phyloP scores from a whole-genome alignment of 2,113 vertebrate species.

The Oriolus oriolus region DNA sequence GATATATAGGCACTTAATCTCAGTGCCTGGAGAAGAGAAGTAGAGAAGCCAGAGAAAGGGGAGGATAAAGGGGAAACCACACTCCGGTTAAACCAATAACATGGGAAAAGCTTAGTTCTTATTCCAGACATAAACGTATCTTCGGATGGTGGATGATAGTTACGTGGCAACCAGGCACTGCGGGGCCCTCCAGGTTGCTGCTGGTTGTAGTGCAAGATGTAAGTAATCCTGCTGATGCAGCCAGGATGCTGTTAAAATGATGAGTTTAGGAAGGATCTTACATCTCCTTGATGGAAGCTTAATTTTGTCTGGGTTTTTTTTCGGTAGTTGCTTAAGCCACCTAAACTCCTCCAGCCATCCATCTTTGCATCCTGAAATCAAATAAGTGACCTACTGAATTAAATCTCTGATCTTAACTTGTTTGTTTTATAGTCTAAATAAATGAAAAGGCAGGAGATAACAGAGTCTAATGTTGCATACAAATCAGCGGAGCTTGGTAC shows the following conservation, averaged over 20 bases:
- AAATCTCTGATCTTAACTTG: background rate
- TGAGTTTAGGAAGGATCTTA: background rate
- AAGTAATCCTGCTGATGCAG: background rate
- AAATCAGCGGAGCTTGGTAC: background rate
- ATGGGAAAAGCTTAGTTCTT: background rate
- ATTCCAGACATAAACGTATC: background rate
- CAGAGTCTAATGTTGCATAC: background rate
- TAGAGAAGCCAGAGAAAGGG: background rate
- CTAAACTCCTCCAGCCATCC: background rate
- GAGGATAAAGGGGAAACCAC: background rate
- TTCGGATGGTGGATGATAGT: background rate
- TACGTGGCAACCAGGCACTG: constrained; percentile 3
- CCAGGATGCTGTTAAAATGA: background rate
- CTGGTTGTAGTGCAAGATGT: background rate
- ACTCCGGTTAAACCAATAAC: background rate
- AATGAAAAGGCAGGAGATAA: background rate
- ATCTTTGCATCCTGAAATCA: background rate
- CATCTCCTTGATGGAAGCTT: constrained; percentile 5
- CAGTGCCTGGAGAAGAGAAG: background rate
- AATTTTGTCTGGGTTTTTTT: background rate
- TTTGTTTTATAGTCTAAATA: constrained; percentile 11
- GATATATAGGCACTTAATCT: background rate
- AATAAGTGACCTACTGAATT: background rate
- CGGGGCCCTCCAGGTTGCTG: background rate
- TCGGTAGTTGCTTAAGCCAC: background rate